phyloP scores from a whole-genome alignment of 1,140 invertebrate genomes.

The Mycetomoellerius zeteki region DNA sequence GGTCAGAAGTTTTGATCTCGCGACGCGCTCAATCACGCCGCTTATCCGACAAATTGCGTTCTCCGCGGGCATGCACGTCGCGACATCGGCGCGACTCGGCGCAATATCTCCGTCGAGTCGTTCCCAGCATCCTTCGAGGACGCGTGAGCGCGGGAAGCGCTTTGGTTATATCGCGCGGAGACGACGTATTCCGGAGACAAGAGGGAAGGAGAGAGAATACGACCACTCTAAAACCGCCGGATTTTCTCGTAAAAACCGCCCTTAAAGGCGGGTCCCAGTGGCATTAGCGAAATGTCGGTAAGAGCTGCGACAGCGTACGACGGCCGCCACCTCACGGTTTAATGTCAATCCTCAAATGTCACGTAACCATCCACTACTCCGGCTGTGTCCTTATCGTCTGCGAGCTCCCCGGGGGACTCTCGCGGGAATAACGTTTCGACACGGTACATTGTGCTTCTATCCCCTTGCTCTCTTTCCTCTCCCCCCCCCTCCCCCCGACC shows the following conservation, averaged over 20 bases:
- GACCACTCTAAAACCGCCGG: slow-evolving; percentile 76
- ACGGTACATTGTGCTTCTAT: slow-evolving; percentile 64
- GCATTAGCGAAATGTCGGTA: slow-evolving; percentile 85
- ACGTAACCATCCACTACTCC: slow-evolving; percentile 80
- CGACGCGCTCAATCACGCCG: slow-evolving; percentile 45
- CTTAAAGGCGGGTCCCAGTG: slow-evolving; percentile 80
- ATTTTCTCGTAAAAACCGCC: slow-evolving; percentile 81
- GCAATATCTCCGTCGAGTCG: slow-evolving; percentile 32
- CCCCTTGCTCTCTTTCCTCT: background rate
- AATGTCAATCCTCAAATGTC: slow-evolving; percentile 86
- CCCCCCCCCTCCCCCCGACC: background rate
- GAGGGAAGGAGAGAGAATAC: slow-evolving; percentile 49
- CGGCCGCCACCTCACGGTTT: slow-evolving; percentile 71
- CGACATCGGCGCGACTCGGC: background rate
- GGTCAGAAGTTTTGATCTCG: slow-evolving; percentile 27
- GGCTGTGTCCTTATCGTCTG: slow-evolving; percentile 80
- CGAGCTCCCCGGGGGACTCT: slow-evolving; percentile 64
- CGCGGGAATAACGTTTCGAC: slow-evolving; percentile 75
- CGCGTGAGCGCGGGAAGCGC: background rate
- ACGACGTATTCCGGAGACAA: slow-evolving; percentile 4
- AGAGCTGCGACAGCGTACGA: slow-evolving; percentile 57
- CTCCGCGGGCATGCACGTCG: slow-evolving; percentile 25
- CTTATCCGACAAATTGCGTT: slow-evolving; percentile 55
- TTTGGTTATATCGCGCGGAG: background rate
- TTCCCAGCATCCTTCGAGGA: slow-evolving; percentile 2